phyloP scores from a whole-genome alignment of 1,140 invertebrate genomes.

The Vanessa tameamea region DNA sequence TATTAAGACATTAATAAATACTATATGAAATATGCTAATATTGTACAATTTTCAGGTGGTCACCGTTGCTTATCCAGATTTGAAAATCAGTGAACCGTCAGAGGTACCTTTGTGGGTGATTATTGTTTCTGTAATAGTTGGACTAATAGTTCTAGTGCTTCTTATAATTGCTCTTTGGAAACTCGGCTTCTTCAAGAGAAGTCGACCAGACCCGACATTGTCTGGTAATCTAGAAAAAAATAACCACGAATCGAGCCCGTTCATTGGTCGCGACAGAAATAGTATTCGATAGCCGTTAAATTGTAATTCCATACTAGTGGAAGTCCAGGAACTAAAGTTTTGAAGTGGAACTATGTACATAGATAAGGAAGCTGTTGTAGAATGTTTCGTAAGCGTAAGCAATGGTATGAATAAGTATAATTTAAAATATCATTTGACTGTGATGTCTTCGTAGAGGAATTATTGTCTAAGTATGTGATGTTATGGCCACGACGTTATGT shows the following conservation, averaged over 20 bases:
- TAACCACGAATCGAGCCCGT: conserved; percentile 84
- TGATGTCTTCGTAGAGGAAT: conserved; percentile 79
- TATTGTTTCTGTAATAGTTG: conserved; percentile 88
- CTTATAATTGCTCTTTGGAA: conserved; percentile 91
- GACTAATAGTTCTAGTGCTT: conserved; percentile 88
- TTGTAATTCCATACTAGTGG: conserved; percentile 5
- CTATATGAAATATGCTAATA: conserved; percentile 27
- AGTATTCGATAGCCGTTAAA: conserved; percentile 66
- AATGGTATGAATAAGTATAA: conserved; percentile 55
- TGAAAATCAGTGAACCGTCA: conserved; percentile 85
- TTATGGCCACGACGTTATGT: conserved; percentile 54
- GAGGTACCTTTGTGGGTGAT: conserved; percentile 92
- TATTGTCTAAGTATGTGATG: conserved; percentile 66
- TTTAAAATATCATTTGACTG: conserved; percentile 74
- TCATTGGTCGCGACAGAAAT: conserved; percentile 72
- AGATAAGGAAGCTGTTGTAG: conserved; percentile 28
- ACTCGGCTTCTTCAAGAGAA: conserved; percentile 93
- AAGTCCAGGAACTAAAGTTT: conserved; percentile 37
- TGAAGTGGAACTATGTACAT: conserved; percentile 52
- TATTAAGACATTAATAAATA: no score
- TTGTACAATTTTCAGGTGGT: conserved; percentile 83
- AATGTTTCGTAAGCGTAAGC: conserved; percentile 11
- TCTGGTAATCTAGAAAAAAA: conserved; percentile 91
- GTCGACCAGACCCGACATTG: conserved; percentile 89
- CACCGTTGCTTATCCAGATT: conserved; percentile 90